Evolutionary conservation across 2,797 vertebrate genomes (phyloP), one percentile per base, ranked within the genome.

Genomic region (Dermochelys coriacea): DNA sequence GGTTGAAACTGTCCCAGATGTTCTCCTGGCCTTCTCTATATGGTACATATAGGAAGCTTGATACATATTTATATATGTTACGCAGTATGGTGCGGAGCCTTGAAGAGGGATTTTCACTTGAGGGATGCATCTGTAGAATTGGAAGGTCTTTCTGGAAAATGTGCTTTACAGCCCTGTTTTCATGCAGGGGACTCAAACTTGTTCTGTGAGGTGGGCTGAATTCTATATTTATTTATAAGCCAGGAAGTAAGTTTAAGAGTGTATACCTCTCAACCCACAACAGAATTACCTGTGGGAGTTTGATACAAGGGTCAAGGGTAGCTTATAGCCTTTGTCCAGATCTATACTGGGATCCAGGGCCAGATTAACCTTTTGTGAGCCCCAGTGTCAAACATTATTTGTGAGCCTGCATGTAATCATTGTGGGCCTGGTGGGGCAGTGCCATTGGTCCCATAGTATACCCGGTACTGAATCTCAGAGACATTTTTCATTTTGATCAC

Each of bases 241-340:
- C 93, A 85, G 81, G 52, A 78, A 84, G 54, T 95, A 94, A 95
- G 95, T 91, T 86, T 59, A 89, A 85, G 94, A 91, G 15, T 74
- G 37, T 75, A 86, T 91, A 93, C 82, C 80, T 91, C 57, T 5
- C 68, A 54, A 54, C 78, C 82, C 91, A 91, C 92, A 86, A 77
- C 84, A 94, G 88, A 91, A 84, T 92, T 89, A 95, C 88, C 91
- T 93, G 93, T 91, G 82, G 93, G 89, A 95, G 74, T 51, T 92
- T 84, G 68, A 82, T 95, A 87, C 93, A 90, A 50, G 78, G 80
- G 89, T 78, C 93, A 88, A 31, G 88, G 85, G 84, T 41, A 93
- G 93, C 91, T 96, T 96, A 94, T 55, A 96, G 91, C 84, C 74
- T 68, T 85, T 95, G 80, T 80, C 71, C 85, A 49, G 77, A 5